A percentile compares a stretch with the other conserved stretches of the same genome.
Evolutionary conservation across 2,888 invertebrate genomes (phyloP).

Genomic region (Cephus rjabovi): DNA sequence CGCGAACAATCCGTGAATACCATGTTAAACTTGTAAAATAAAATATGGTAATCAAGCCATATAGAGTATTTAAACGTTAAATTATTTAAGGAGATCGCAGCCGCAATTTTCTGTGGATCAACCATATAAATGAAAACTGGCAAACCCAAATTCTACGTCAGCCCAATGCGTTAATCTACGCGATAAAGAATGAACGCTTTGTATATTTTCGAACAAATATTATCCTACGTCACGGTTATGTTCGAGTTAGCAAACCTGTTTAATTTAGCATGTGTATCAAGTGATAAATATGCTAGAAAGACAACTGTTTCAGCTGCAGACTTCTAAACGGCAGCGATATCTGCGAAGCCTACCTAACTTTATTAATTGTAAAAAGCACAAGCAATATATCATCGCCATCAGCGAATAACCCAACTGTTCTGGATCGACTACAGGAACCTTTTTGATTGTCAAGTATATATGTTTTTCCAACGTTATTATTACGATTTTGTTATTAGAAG

Average conservation of each 20-base stretch:
- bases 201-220: constrained; percentile 12
- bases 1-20: background rate
- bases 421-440: background rate
- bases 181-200: constrained; percentile 12
- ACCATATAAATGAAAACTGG: background rate
- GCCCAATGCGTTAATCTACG: background rate
- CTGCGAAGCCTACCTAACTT: background rate
- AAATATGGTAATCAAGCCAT: background rate
- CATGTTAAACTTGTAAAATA: background rate
- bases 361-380: background rate
- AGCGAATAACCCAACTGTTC: background rate
- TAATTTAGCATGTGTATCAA: constrained; percentile 20
- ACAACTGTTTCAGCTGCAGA: background rate
- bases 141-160: background rate
- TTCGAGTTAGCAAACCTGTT: constrained; percentile 16
- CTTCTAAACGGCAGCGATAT: background rate
- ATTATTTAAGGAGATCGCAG: background rate
- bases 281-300: constrained; percentile 13
- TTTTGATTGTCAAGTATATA: background rate
- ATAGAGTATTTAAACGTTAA: background rate
- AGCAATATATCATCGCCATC: background rate
- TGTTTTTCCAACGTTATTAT: background rate
- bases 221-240: constrained; percentile 12
- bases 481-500: background rate
- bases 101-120: background rate